Evolutionary conservation across 2,797 vertebrate genomes (phyloP), one percentile per base, ranked within the genome.

Genomic region (Antennarius maculatus): DNA sequence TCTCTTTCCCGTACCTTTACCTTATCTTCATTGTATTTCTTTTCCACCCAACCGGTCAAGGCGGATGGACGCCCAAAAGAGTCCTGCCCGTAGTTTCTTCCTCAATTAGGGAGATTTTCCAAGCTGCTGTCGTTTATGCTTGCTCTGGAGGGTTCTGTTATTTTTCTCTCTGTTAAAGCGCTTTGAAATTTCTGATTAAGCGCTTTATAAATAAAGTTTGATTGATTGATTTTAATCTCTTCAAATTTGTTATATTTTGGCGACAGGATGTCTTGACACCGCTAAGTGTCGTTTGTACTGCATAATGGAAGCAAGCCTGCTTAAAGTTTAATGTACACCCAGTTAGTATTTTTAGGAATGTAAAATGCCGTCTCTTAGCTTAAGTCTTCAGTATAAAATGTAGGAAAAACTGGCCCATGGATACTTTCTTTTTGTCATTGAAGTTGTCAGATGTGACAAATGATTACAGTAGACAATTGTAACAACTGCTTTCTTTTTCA

Each of bases 361-460:
- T 3, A 5, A 45, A 45, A 10, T 45, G 15, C 43, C 12, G 4
- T 10, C 14, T 15, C 15, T 2, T 45, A 14, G 57, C 37, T 39
- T 39, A 39, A 10, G 37, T 39, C 37, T 23, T 23, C 23, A 23
- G 23, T 69, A 45, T 67, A 63, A 68, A 79, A 79, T 69, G 50
- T 43, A 61, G 16, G n/a, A 58, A 53, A 48, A 51, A 53, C 34
- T 61, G 39, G 47, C 52, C 60, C n/a, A 15, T 43, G 52, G 58
- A 27, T 7, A 12, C 66, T 66, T 61, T 5, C 15, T 74, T 41
- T 56, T 11, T 54, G 52, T 34, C 31, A 17, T 74, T 54, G 23
- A 52, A 61, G 74, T 77, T 14, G 63, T 86, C 73, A 76, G 46
- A 70, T 74, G 41, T 71, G 79, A 79, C 82, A 81, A 66, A 66